Base-by-base conservation (phyloP, 1,140 invertebrate species). In the Zaprionus taronus region DNA sequence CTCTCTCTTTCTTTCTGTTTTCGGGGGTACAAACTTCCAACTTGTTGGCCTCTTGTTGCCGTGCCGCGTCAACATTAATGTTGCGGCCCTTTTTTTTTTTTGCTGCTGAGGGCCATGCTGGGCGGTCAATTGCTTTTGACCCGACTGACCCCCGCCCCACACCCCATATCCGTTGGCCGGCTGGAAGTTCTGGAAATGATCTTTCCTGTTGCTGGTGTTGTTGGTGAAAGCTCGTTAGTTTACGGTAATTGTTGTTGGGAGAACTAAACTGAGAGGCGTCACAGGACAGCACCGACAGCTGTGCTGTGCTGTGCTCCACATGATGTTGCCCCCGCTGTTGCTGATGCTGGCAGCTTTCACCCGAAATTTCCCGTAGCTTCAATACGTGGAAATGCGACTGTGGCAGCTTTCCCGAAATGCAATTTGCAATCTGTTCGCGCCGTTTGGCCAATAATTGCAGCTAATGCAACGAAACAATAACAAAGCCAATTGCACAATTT, bases 61-160 rank as follows among this genome's bases (percentile, higher is more conserved):
- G 47, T 84, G 85, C 80, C 65, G 70, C 64, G 60, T 60, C 56
- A 55, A 72, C 83, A 90, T 87, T 87, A 84, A 72, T 71, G 70
- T 80, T 61, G 65, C 53, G 75, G 84, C 84, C 86, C 72, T 76
- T 72, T 72, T 62, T 72, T 72, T 62, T 68, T 66, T 57, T 28
- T 65, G n/a, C 47, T 58, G 7, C 60, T 44, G 20, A 47, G 41
- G 41, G 41, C 41, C 71, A 56, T 69, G 81, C 81, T 82, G 85
- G 82, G 71, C 79, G 86, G 85, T 80, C 86, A 90, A 90, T 90
- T 85, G 82, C 86, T 90, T 91, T 85, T 90, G 86, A 90, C 79
- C 85, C 71, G 65, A 53, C 51, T 38, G 72, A 70, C 63, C 66
- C 55, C 44, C 20, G 14, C 38, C 63, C 26, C 63, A 15, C 38